Base-by-base conservation (phyloP, 2,797 vertebrate species). In the Vireo griseus region DNA sequence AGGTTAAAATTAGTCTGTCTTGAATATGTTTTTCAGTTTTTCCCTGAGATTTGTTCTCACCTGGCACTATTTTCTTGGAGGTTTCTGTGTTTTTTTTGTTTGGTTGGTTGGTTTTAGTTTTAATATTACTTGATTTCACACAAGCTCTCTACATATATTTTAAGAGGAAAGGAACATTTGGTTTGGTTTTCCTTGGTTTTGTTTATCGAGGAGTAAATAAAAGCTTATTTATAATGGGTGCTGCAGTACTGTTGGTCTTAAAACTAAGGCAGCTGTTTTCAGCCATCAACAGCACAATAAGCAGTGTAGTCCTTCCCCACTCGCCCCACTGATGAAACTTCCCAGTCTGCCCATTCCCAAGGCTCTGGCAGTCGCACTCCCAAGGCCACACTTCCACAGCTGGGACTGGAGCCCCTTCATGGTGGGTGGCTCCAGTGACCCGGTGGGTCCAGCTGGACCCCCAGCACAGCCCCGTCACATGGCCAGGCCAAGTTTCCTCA, bases 371-470 rank as follows among this genome's bases (percentile, higher is more conserved):
- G n/a, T 25, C 6, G 4, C 75, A 10, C 11, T 58, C 16, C 44
- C 21, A 28, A 9, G 42, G 58, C 50, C 44, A 10, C n/a, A 0
- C 3, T 7, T 20, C 9, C 37, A 4, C 18, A 14, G 67, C 28
- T 66, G 59, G 28, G n/a, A 58, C 19, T 1, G 3, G 39, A 79
- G n/a, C 13, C 66, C 47, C 58, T 21, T 17, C 24, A 16, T 0
- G 3, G 54, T 8, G 6, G 12, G 33, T 0, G 2, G 29, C 63
- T 51, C 55, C 55, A 33, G 40, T 40, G 40, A 21, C 57, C 31
- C 0, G 0, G 26, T 3, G 3, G 57, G 17, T 21, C 26, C 42
- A 0, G 3, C 48, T 25, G 42, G 4, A 28, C 0, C 5, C 33
- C 57, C 25, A 4, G 31, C 57, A 28, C n/a, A 14, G 44, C 50